phyloP scores from a whole-genome alignment of 2,888 invertebrate species.

The Netelia inedita region DNA sequence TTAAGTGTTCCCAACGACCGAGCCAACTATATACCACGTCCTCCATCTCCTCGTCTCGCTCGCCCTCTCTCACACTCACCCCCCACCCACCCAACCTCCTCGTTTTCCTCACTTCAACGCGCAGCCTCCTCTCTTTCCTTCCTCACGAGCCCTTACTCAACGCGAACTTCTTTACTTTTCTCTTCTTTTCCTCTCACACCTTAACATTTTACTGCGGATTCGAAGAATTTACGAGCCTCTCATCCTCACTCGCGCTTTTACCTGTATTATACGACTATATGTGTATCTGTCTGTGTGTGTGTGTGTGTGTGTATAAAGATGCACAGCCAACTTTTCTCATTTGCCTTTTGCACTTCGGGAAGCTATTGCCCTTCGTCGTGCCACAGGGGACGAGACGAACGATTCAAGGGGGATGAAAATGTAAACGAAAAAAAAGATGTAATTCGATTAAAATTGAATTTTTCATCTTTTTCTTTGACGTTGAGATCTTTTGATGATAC shows the following conservation, averaged over 20 bases:
- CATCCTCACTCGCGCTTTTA: conserved; percentile 46
- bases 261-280: conserved; percentile 4
- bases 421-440: too few species aligned
- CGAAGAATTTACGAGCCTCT: conserved; percentile 77
- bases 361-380: conserved; percentile 26
- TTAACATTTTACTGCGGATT: conserved; percentile 70
- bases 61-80: conserved; percentile 1
- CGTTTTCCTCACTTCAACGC: conserved; percentile 49
- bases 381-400: neutral
- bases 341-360: conserved; percentile 65
- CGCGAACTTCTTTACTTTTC: conserved; percentile 28
- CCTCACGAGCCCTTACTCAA: conserved; percentile 11
- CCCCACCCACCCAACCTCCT: neutral
- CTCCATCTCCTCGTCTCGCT: conserved; percentile 34
- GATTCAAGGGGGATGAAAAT: too few species aligned
- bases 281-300: neutral
- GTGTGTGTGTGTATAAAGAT: neutral
- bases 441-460: neutral
- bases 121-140: conserved; percentile 18
- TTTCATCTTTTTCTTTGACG: neutral
- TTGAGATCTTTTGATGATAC: neutral
- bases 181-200: conserved; percentile 64
- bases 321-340: conserved; percentile 57
- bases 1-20: conserved; percentile 65
- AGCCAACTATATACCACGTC: conserved; percentile 42